phyloP scores from a whole-genome alignment of 2,888 invertebrate species.

The Lochmaea capreae region DNA sequence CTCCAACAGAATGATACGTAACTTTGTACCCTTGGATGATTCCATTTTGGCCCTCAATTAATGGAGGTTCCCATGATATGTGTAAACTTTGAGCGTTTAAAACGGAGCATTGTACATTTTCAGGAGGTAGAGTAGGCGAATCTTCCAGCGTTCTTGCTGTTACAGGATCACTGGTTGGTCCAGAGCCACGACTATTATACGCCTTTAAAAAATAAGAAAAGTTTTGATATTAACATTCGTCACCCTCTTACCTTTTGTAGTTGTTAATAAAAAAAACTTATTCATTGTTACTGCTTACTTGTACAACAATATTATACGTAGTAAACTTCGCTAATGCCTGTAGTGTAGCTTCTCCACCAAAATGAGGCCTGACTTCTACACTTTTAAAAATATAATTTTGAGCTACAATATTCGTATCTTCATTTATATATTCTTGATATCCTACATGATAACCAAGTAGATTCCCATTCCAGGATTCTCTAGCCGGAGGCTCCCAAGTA shows the following conservation, averaged over 20 bases:
- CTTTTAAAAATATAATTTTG: slow-evolving; percentile 79
- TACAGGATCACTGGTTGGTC: slow-evolving; percentile 84
- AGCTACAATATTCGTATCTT: slow-evolving; percentile 52
- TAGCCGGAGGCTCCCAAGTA: slow-evolving; percentile 88
- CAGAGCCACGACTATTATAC: slow-evolving; percentile 87
- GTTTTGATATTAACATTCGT: no score
- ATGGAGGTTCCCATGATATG: slow-evolving; percentile 88
- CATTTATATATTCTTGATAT: slow-evolving; percentile 75
- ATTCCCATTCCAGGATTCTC: slow-evolving; percentile 89
- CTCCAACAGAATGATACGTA: slow-evolving; percentile 81
- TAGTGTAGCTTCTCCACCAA: slow-evolving; percentile 75
- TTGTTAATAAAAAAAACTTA: no score
- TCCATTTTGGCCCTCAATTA: slow-evolving; percentile 84
- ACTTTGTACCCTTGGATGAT: slow-evolving; percentile 88
- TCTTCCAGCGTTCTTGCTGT: slow-evolving; percentile 86
- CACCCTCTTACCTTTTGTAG: no score
- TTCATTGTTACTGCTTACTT: slow-evolving; percentile 66
- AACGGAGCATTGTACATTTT: slow-evolving; percentile 84
- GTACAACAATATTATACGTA: slow-evolving; percentile 84
- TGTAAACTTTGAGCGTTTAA: slow-evolving; percentile 86
- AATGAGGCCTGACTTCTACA: slow-evolving; percentile 80
- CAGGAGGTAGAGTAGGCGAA: slow-evolving; percentile 88
- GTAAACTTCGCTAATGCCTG: slow-evolving; percentile 82
- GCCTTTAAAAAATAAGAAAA: slow-evolving; percentile 74
- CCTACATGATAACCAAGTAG: slow-evolving; percentile 89